Base-by-base conservation (phyloP, 2,888 invertebrate genomes). In the Kuschelorhynchus macadamiae region DNA sequence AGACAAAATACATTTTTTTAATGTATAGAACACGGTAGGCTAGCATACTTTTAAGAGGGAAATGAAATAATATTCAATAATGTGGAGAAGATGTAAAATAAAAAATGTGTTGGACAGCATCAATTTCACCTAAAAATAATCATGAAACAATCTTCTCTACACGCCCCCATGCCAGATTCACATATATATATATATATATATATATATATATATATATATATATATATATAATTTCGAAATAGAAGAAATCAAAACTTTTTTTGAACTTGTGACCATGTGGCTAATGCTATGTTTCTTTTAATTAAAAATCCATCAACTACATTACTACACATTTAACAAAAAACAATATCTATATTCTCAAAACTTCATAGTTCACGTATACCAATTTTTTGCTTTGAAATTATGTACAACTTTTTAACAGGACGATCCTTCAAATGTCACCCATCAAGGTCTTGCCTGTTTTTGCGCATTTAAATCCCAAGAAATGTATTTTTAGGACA, bases 351-450 rank as follows among this genome's bases (percentile, higher is more conserved):
- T 81, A 81, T 81, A 80, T 81, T 83, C 77, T 80, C 77, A 71
- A 84, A 83, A 83, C 83, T 82, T 83, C 82, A 83, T 83, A 81
- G 76, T 69, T 83, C 66, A 83, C 84, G 83, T 83, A 84, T 84
- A 84, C 83, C 80, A 81, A 74, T 80, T 78, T 77, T 76, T 64
- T 59, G 77, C 75, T 78, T 75, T 77, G 71, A 76, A 73, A 71
- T 75, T 81, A 81, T 82, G 71, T 82, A 82, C 78, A 80, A 73
- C 60, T 69, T 68, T 57, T 68, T 36, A 21, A 36, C 25, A 36
- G 49, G 47, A n/a, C 53, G 46, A 60, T 36, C 56, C 20, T 59
- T 57, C 21, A 55, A 50, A 53, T 25, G 7, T 7, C 25, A 7
- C n/a, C n/a, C n/a, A n/a, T n/a, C n/a, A n/a, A n/a, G n/a, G n/a